These are phyloP conservation scores for Serrognathus titanus DNA, from an alignment of 2,888 invertebrate species.

Conservation along the genomic window DNA sequence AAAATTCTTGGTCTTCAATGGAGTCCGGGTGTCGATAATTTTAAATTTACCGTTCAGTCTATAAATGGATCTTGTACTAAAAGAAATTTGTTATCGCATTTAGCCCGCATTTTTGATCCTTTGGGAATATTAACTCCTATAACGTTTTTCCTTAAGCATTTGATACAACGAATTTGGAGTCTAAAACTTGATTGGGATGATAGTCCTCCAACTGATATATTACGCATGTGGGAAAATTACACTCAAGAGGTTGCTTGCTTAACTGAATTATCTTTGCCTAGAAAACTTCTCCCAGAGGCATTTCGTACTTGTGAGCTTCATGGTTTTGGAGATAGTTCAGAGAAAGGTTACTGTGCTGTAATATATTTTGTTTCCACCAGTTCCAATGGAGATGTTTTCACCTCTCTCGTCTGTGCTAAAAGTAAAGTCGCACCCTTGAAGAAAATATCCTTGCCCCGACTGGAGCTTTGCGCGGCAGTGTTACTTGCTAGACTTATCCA, in stretches of 20 bases:
- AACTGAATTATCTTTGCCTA: neutral
- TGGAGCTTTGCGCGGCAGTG: conserved; percentile 12
- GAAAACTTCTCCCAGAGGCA: neutral
- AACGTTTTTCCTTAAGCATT: neutral
- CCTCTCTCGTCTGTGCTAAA: conserved; percentile 9
- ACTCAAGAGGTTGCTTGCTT: neutral
- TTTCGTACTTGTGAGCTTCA: neutral
- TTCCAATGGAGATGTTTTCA: neutral
- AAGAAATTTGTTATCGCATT: neutral
- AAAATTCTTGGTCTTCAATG: neutral
- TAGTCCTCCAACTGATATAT: neutral
- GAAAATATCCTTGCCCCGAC: conserved; percentile 4
- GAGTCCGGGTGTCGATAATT: neutral
- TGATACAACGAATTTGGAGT: conserved; percentile 10
- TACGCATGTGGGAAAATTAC: neutral
- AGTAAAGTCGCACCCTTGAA: conserved; percentile 13
- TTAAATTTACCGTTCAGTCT: neutral
- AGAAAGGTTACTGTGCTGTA: conserved; percentile 7
- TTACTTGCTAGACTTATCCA: neutral
- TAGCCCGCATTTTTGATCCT: neutral
- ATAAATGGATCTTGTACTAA: neutral
- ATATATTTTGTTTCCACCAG: conserved; percentile 4
- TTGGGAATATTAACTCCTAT: neutral
- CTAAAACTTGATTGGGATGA: conserved; percentile 11
- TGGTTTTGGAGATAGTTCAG: conserved; percentile 13